A percentile compares a stretch with the other conserved stretches of the same genome.
phyloP scores from a whole-genome alignment of 2,113 vertebrate genomes.

The Carassius carassius region DNA sequence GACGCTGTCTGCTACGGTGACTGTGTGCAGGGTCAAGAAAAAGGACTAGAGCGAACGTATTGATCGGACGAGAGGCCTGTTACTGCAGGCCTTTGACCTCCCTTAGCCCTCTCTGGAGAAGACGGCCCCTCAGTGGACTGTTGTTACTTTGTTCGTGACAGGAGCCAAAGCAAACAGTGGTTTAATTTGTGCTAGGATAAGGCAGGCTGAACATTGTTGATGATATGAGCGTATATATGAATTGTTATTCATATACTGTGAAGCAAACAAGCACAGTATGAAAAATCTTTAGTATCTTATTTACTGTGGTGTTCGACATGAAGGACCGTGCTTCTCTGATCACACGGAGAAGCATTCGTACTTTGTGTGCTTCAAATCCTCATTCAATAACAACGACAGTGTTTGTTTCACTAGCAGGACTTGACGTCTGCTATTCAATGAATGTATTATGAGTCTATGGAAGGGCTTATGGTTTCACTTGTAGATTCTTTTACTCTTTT shows the following conservation, averaged over 20 bases:
- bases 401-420: constrained; percentile 49
- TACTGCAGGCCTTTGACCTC: constrained; percentile 26
- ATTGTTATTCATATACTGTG: constrained; percentile 55
- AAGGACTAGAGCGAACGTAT: constrained; percentile 39
- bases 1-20: constrained; percentile 44
- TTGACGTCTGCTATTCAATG: constrained; percentile 56
- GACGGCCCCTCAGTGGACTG: constrained; percentile 59
- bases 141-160: constrained; percentile 56
- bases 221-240: constrained; percentile 23
- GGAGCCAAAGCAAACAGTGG: constrained; percentile 45
- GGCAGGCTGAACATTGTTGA: constrained; percentile 33
- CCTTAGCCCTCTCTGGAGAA: constrained; percentile 47
- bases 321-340: constrained; percentile 48
- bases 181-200: constrained; percentile 39
- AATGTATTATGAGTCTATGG: constrained; percentile 62
- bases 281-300: constrained; percentile 40
- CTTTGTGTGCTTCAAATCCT: constrained; percentile 51
- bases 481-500: constrained; percentile 43
- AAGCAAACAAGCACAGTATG: constrained; percentile 60
- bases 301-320: constrained; percentile 51
- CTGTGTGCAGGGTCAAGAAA: constrained; percentile 34
- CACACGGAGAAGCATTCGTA: constrained; percentile 36
- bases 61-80: constrained; percentile 53
- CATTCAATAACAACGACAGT: constrained; percentile 52
- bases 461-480: constrained; percentile 62